phyloP scores from a whole-genome alignment of 2,888 invertebrate species.

The Herminia tarsipennalis region DNA sequence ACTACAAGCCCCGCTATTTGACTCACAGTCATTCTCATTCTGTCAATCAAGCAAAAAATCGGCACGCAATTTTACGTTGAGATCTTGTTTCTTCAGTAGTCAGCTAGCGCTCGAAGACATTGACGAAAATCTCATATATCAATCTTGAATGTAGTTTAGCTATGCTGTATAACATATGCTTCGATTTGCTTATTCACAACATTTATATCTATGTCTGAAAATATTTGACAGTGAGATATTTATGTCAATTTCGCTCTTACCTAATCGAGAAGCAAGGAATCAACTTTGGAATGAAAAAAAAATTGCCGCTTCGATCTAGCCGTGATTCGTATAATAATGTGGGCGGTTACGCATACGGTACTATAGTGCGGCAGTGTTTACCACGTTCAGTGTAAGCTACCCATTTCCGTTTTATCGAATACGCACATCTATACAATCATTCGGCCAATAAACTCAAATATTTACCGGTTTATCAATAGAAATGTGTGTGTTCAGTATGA shows the following conservation, averaged over 20 bases:
- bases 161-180: constrained; percentile 18
- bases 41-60: constrained; percentile 44
- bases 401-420: constrained; percentile 26
- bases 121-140: constrained; percentile 58
- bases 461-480: constrained; percentile 17
- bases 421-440: constrained; percentile 23
- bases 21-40: constrained; percentile 34
- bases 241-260: constrained; percentile 36
- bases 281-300: constrained; percentile 21
- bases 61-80: constrained; percentile 37
- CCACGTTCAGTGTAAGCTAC: constrained; percentile 24
- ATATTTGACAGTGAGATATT: constrained; percentile 30
- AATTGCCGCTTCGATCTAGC: constrained; percentile 24
- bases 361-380: constrained; percentile 31
- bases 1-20: constrained; percentile 24
- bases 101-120: constrained; percentile 43
- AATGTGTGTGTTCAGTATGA: constrained; percentile 14
- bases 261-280: constrained; percentile 21
- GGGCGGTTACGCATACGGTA: constrained; percentile 29
- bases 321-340: constrained; percentile 30
- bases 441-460: constrained; percentile 8
- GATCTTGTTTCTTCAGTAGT: constrained; percentile 44
- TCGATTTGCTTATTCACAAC: constrained; percentile 19
- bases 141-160: constrained; percentile 39
- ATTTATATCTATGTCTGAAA: constrained; percentile 18